Conservation (phyloP, 2,797 vertebrate species). For the Sebastes hopkinsi region DNA sequence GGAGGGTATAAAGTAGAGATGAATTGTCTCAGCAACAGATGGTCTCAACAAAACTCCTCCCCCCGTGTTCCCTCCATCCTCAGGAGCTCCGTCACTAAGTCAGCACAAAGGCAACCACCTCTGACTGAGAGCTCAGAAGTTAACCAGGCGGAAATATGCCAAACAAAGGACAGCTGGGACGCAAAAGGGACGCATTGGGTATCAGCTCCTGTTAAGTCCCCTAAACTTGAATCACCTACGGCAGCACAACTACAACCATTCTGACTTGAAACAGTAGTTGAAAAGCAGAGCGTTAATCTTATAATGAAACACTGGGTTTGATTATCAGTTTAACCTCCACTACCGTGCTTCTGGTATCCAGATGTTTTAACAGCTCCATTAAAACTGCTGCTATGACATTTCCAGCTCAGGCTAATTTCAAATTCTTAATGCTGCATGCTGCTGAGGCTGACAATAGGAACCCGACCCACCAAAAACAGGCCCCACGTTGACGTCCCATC, state of each 20-base stretch:
- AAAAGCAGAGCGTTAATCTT: constrained; percentile 11
- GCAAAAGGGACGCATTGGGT: constrained; percentile 38
- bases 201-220: constrained; percentile 38
- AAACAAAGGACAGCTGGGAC: constrained; percentile 81
- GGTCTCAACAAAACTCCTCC: constrained; percentile 69
- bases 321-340: constrained; percentile 12
- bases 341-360: constrained; percentile 12
- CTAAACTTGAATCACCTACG: constrained; percentile 36
- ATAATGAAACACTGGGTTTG: constrained; percentile 16
- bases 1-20: constrained; percentile 46
- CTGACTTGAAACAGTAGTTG: not conserved
- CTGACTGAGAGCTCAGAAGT: constrained; percentile 70
- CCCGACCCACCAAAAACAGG: constrained; percentile 35
- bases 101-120: constrained; percentile 69
- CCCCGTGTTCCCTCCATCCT: constrained; percentile 47
- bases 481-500: constrained; percentile 34
- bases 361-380: constrained; percentile 43
- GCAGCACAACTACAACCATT: constrained; percentile 21
- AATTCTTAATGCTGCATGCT: constrained; percentile 17
- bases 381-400: constrained; percentile 27
- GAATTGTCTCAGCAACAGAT: constrained; percentile 81
- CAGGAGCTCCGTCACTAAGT: constrained; percentile 62
- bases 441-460: constrained; percentile 56
- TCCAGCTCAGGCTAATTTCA: constrained; percentile 30
- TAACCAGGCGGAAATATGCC: constrained; percentile 80